Conservation (phyloP, 2,888 invertebrate species). For the Caenorhabditis plicata region DNA sequence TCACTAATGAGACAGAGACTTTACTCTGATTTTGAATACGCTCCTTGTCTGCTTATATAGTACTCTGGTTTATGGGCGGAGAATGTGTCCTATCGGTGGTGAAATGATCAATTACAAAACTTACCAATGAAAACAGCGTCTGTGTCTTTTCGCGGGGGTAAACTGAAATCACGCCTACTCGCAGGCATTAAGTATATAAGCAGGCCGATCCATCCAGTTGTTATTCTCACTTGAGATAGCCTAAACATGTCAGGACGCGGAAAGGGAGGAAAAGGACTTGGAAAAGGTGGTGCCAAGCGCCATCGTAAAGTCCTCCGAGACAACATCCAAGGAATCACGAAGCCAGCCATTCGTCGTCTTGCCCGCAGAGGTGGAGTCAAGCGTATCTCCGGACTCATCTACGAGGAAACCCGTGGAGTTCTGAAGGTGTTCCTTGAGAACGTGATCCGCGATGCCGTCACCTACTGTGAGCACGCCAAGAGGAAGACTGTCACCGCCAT, state of each 20-base stretch:
- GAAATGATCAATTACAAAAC: no score
- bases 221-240: neutral
- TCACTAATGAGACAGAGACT: neutral
- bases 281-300: slow-evolving; percentile 81
- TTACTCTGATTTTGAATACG: no score
- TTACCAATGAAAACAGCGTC: neutral
- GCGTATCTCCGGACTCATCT: slow-evolving; percentile 60
- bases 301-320: slow-evolving; percentile 76
- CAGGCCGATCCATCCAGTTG: neutral
- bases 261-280: slow-evolving; percentile 79
- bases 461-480: slow-evolving; percentile 85
- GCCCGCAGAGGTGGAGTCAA: slow-evolving; percentile 68
- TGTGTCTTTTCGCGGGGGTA: neutral
- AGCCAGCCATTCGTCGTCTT: slow-evolving; percentile 69
- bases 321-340: slow-evolving; percentile 70
- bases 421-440: slow-evolving; percentile 78
- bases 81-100: no score
- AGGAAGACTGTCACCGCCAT: slow-evolving; percentile 85
- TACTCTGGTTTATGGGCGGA: no score
- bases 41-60: neutral
- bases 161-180: neutral
- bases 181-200: neutral
- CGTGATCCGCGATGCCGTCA: slow-evolving; percentile 82
- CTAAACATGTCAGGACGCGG: slow-evolving; percentile 76
- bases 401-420: slow-evolving; percentile 66